phyloP scores from a whole-genome alignment of 2,113 vertebrate genomes.

The Paramormyrops kingsleyae region DNA sequence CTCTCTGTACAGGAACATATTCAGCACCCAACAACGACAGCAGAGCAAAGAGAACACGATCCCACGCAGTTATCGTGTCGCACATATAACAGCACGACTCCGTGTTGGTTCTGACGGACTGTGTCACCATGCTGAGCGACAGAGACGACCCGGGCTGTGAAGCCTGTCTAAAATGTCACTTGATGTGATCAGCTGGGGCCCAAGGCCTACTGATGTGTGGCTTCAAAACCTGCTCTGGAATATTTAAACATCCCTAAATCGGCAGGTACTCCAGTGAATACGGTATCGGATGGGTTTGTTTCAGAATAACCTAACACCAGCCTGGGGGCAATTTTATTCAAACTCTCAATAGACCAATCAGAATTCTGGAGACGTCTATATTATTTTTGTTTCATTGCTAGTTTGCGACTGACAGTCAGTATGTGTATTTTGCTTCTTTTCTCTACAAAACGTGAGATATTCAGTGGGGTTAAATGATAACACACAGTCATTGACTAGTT shows the following conservation, averaged over 20 bases:
- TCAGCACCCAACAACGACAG: neutral
- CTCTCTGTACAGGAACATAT: neutral
- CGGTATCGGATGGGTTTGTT: neutral
- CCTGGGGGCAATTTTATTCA: neutral
- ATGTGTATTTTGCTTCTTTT: neutral
- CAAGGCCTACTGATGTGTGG: neutral
- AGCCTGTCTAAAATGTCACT: neutral
- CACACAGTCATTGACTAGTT: neutral
- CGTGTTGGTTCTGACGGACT: neutral
- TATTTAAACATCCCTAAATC: neutral
- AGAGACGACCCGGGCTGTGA: neutral
- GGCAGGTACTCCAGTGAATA: neutral
- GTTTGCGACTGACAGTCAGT: neutral
- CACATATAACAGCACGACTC: neutral
- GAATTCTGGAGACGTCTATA: neutral
- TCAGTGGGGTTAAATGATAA: neutral
- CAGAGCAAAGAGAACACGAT: neutral
- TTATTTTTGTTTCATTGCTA: neutral
- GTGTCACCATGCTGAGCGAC: neutral
- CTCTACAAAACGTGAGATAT: neutral
- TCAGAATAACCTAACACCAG: neutral
- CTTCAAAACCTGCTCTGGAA: neutral
- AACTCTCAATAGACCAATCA: neutral
- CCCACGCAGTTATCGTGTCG: neutral
- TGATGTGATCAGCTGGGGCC: neutral